Conservation (phyloP, 2,888 invertebrate species). For the Catocala nupta region DNA sequence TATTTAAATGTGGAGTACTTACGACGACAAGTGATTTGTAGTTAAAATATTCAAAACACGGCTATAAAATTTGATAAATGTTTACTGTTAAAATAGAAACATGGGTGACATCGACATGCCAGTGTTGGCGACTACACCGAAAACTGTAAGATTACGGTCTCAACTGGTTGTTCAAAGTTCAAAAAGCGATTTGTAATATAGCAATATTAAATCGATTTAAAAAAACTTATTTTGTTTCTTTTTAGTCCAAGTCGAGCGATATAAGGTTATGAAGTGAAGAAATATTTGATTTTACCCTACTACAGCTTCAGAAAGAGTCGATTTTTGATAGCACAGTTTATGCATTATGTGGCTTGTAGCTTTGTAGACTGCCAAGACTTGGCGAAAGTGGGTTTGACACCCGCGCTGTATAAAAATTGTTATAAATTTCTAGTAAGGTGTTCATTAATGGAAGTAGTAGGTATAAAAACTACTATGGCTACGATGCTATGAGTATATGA, state of each 20-base stretch:
- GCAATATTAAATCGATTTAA: constrained; percentile 81
- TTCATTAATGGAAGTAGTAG: no score
- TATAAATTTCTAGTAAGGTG: no score
- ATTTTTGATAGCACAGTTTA: no score
- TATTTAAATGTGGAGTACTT: neutral
- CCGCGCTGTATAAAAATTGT: no score
- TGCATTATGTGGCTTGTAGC: no score
- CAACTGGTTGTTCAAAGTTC: constrained; percentile 81
- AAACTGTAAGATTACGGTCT: constrained; percentile 71
- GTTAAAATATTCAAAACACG: constrained; percentile 40
- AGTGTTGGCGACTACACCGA: constrained; percentile 43
- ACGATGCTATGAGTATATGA: no score
- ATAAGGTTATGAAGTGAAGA: no score
- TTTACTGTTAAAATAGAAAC: constrained; percentile 56
- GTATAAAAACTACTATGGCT: no score
- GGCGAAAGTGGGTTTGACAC: no score
- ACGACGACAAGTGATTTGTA: constrained; percentile 8
- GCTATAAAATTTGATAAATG: constrained; percentile 48
- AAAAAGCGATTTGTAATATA: constrained; percentile 82
- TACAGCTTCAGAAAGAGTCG: no score
- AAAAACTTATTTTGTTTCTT: constrained; percentile 44
- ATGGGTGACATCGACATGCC: constrained; percentile 43
- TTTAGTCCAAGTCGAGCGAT: neutral
- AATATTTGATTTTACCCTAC: no score
- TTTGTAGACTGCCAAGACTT: no score